phyloP scores from a whole-genome alignment of 2,797 vertebrate species.

The Carcharodon carcharias region DNA sequence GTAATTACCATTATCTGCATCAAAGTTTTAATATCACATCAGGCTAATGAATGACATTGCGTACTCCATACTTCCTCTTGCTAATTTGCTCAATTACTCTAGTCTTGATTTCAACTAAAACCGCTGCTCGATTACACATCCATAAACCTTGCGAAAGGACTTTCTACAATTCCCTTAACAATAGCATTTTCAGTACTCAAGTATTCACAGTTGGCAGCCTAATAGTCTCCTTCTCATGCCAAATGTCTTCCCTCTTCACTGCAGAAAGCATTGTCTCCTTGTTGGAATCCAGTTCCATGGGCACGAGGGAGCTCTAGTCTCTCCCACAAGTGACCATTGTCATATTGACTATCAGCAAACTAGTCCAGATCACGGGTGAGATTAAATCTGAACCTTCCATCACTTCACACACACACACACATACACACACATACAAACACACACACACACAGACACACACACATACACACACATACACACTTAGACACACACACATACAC shows the following conservation, averaged over 20 bases:
- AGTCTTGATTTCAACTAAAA: neutral
- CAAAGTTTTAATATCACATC: slow-evolving; percentile 1
- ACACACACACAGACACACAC: too few species aligned
- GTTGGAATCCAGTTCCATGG: neutral
- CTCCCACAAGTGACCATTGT: neutral
- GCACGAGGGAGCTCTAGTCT: neutral
- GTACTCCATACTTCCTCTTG: neutral
- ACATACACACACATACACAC: too few species aligned
- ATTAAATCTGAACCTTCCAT: neutral
- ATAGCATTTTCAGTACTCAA: neutral
- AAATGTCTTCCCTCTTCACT: neutral
- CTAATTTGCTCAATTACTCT: slow-evolving; percentile 22
- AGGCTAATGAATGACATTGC: neutral
- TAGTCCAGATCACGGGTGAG: neutral
- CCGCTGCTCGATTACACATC: neutral
- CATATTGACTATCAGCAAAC: neutral
- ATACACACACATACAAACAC: too few species aligned
- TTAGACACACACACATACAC: too few species aligned
- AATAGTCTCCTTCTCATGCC: neutral
- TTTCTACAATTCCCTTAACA: neutral
- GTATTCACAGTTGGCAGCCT: neutral
- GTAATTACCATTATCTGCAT: slow-evolving; percentile 48
- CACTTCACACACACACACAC: neutral
- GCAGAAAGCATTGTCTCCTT: neutral
- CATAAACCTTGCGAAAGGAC: neutral